A percentile compares a stretch with the other conserved stretches of the same genome.
These are phyloP conservation scores for Coregonus sp. DNA, from an alignment of 2,797 vertebrate species.

Conservation along the genomic window DNA sequence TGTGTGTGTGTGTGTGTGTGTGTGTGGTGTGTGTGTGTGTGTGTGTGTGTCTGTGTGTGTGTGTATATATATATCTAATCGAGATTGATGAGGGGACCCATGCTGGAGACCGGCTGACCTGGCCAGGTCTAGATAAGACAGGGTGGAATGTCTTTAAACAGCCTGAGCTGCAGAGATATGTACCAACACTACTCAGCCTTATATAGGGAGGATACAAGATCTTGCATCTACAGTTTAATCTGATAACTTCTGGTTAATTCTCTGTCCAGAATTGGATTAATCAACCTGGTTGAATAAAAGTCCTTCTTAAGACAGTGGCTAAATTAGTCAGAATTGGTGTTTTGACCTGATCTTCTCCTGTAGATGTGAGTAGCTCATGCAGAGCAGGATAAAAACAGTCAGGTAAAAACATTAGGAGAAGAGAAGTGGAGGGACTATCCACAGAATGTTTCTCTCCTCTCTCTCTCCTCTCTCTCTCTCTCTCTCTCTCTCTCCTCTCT, in stretches of 20 bases:
- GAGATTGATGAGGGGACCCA: background rate
- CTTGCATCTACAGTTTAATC: background rate
- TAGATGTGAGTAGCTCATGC: slow-evolving; percentile 14
- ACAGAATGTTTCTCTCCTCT: too few species aligned
- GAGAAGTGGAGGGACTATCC: slow-evolving; percentile 15
- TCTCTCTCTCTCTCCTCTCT: background rate
- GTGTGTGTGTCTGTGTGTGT: background rate
- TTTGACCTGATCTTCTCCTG: slow-evolving; percentile 19
- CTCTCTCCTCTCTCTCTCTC: slow-evolving; percentile 31
- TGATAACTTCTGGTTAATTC: background rate
- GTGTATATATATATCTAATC: background rate
- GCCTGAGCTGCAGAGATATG: too few species aligned
- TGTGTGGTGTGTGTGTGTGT: too few species aligned
- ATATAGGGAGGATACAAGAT: background rate
- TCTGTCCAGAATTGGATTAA: background rate
- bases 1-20: background rate
- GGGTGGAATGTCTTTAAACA: background rate
- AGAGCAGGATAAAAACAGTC: slow-evolving; percentile 27
- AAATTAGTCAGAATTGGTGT: slow-evolving; percentile 32
- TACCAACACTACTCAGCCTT: background rate
- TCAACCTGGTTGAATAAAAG: slow-evolving; percentile 33
- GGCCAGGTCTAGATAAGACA: background rate
- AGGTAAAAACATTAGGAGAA: slow-evolving; percentile 53
- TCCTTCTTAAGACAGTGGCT: slow-evolving; percentile 22
- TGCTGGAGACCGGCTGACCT: background rate